These are phyloP conservation scores for Drosophila ficusphila DNA, from an alignment of 1,140 invertebrate species.

Conservation along the genomic window DNA sequence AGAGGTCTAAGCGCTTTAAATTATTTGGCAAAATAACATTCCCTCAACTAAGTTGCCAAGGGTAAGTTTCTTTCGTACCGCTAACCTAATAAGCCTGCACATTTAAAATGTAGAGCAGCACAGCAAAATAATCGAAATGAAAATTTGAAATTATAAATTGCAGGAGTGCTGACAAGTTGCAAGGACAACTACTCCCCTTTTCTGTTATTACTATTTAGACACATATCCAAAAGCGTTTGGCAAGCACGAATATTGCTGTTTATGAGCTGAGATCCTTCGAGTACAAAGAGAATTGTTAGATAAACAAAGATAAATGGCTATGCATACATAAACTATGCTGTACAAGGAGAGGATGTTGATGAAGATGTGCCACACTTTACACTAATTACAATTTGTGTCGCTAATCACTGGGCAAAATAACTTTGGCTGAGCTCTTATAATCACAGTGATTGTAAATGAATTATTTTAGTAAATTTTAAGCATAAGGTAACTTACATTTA, in stretches of 20 bases:
- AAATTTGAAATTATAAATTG: constrained; percentile 63
- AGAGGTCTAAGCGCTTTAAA: no score
- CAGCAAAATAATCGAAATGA: constrained; percentile 53
- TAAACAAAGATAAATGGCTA: constrained; percentile 33
- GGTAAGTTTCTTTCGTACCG: not conserved
- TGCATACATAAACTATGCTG: constrained; percentile 28
- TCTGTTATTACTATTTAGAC: constrained; percentile 3
- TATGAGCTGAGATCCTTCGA: constrained; percentile 5
- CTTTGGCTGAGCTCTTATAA: no score
- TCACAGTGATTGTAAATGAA: no score
- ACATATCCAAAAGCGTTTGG: constrained; percentile 8
- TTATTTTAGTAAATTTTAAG: no score
- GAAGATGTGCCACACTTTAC: constrained; percentile 33
- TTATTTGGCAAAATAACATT: no score
- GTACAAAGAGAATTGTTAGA: constrained; percentile 32
- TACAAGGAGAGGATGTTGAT: constrained; percentile 2
- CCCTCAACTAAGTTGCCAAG: no score
- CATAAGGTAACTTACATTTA: no score
- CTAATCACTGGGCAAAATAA: constrained; percentile 12
- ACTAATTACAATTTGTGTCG: constrained; percentile 41
- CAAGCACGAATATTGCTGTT: constrained; percentile 13
- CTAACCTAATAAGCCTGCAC: constrained; percentile 14
- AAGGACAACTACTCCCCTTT: not conserved
- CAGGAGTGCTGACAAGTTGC: constrained; percentile 33
- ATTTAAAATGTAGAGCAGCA: constrained; percentile 12